These are phyloP conservation scores for Diplodus puntazzo DNA, from an alignment of 2,797 vertebrate genomes.

Conservation along the genomic window DNA sequence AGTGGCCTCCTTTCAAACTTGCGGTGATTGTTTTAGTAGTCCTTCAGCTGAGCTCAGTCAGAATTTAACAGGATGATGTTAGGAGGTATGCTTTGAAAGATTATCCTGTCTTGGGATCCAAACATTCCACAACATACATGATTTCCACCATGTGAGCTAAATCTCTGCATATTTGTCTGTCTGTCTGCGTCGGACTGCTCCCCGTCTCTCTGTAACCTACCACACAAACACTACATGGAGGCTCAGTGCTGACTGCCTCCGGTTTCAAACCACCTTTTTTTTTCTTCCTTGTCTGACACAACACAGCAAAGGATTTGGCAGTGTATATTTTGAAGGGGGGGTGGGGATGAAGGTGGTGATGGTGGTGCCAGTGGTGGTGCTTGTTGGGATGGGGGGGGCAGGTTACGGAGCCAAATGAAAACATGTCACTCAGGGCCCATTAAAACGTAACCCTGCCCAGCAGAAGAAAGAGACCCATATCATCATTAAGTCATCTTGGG, in stretches of 20 bases:
- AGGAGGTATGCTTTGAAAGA: conserved; percentile 60
- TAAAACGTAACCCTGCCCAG: conserved; percentile 81
- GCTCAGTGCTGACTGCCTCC: conserved; percentile 15
- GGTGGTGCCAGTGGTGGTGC: conserved; percentile 23
- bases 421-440: conserved; percentile 83
- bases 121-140: conserved; percentile 55
- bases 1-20: background rate
- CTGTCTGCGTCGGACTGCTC: conserved; percentile 41
- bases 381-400: conserved; percentile 13
- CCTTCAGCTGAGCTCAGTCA: conserved; percentile 5
- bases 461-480: conserved; percentile 81
- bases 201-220: conserved; percentile 11
- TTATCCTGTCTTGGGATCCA: conserved; percentile 51
- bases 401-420: conserved; percentile 73
- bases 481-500: conserved; percentile 85
- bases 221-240: conserved; percentile 46
- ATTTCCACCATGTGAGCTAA: conserved; percentile 55
- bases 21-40: background rate
- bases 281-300: conserved; percentile 27
- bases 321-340: conserved; percentile 68
- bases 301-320: conserved; percentile 53
- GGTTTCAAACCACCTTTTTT: conserved; percentile 38
- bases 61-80: conserved; percentile 6
- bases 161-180: conserved; percentile 57
- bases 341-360: conserved; percentile 29